Evolutionary conservation across 2,888 invertebrate species (phyloP).

Genomic region (Acanthosoma haemorrhoidale): DNA sequence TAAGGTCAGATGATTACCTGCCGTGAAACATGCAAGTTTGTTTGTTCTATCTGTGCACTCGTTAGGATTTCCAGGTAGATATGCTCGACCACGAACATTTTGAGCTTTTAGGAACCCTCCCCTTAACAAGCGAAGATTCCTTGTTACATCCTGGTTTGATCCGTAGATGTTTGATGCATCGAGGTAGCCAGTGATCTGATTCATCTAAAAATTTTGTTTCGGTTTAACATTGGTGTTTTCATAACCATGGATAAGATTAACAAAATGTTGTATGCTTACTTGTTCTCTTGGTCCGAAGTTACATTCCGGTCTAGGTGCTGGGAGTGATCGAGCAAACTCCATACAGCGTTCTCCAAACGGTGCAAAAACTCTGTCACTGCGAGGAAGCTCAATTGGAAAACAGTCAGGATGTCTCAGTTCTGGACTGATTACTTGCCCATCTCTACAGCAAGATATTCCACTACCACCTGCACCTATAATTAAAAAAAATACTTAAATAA

Average conservation of each 20-base stretch:
- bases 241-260: background rate
- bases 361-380: constrained; percentile 47
- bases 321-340: constrained; percentile 49
- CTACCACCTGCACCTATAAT: constrained; percentile 44
- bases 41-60: constrained; percentile 59
- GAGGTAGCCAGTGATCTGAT: constrained; percentile 65
- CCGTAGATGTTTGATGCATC: constrained; percentile 74
- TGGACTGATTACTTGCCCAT: constrained; percentile 43
- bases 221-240: background rate
- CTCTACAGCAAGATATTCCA: constrained; percentile 46
- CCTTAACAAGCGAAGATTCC: constrained; percentile 54
- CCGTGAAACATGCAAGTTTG: constrained; percentile 62
- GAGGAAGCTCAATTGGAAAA: constrained; percentile 46
- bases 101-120: constrained; percentile 61
- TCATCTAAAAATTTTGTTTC: constrained; percentile 54
- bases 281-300: constrained; percentile 50
- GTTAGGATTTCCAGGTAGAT: constrained; percentile 60
- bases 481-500: no score
- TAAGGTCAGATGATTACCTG: constrained; percentile 55
- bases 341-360: constrained; percentile 48
- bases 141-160: constrained; percentile 55
- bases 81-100: constrained; percentile 58
- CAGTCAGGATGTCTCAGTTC: constrained; percentile 46
- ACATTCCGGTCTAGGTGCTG: constrained; percentile 49
- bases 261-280: constrained; percentile 38